phyloP scores from a whole-genome alignment of 2,888 invertebrate genomes.

The Monochamus alternatus region DNA sequence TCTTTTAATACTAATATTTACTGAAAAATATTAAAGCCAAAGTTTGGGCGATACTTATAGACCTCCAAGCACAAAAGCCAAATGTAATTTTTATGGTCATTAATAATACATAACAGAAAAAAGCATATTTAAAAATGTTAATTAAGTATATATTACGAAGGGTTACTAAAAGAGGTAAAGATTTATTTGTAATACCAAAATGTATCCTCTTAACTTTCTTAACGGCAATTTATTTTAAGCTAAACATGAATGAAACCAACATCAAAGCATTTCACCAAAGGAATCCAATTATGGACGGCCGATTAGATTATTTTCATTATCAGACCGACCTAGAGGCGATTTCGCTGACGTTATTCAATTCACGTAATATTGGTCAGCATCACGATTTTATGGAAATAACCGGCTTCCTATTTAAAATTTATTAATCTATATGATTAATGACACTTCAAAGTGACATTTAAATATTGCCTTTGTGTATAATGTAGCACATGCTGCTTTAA shows the following conservation, averaged over 20 bases:
- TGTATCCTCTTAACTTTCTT: no score
- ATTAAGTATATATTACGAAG: no score
- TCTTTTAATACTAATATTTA: no score
- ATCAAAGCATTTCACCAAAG: not conserved
- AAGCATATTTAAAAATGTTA: no score
- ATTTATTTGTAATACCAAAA: no score
- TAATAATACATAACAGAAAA: no score
- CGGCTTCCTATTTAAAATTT: slow-evolving; percentile 21
- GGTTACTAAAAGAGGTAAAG: no score
- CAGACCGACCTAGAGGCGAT: slow-evolving; percentile 16
- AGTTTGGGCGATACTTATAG: no score
- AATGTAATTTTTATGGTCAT: no score
- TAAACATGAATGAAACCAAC: not conserved
- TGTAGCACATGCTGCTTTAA: slow-evolving; percentile 17
- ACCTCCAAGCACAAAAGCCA: no score
- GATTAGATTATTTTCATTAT: slow-evolving; percentile 27
- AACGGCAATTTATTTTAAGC: not conserved
- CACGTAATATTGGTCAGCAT: slow-evolving; percentile 17
- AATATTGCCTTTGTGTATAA: slow-evolving; percentile 29
- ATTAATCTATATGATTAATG: slow-evolving; percentile 32
- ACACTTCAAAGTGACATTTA: slow-evolving; percentile 32
- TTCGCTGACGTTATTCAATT: slow-evolving; percentile 8
- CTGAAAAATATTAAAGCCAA: no score
- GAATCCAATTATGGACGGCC: slow-evolving; percentile 28
- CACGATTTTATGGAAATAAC: slow-evolving; percentile 19